Evolutionary conservation across 2,113 vertebrate species (phyloP).

Genomic region (Loxodonta africana): DNA sequence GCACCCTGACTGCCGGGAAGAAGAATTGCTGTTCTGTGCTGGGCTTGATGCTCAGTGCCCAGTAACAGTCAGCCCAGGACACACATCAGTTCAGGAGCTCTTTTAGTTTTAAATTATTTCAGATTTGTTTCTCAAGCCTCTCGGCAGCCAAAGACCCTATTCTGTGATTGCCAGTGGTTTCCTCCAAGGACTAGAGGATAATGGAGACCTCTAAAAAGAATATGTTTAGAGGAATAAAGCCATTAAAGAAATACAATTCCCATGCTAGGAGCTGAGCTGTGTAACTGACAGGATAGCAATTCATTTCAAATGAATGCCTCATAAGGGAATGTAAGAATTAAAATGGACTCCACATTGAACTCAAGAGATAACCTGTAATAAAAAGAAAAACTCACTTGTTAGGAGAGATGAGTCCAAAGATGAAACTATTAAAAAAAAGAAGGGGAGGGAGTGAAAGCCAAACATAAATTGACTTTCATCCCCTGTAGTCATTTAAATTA

Average conservation of each 20-base stretch:
- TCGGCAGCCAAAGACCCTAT: constrained; percentile 49
- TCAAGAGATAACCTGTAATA: constrained; percentile 73
- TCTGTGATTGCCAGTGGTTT: constrained; percentile 59
- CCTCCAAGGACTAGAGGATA: background rate
- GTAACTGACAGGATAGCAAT: constrained; percentile 74
- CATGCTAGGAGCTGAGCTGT: constrained; percentile 53
- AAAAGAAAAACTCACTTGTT: constrained; percentile 48
- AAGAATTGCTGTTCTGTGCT: background rate
- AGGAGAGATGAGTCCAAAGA: constrained; percentile 63
- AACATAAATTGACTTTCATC: constrained; percentile 5
- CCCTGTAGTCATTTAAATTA: background rate
- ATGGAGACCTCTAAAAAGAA: constrained; percentile 70
- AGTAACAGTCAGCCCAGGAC: constrained; percentile 61
- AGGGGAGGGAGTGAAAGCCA: too few species aligned
- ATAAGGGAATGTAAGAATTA: constrained; percentile 71
- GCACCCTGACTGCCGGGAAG: constrained; percentile 23
- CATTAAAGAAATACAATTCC: constrained; percentile 69
- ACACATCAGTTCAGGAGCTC: constrained; percentile 24
- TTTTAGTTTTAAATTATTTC: constrained; percentile 53
- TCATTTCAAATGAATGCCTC: constrained; percentile 72
- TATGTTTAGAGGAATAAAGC: constrained; percentile 72
- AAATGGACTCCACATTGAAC: constrained; percentile 73
- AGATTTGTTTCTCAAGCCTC: constrained; percentile 66
- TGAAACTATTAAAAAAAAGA: background rate
- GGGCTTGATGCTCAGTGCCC: background rate